phyloP scores from a whole-genome alignment of 2,888 invertebrate species.

The Acrobasis suavella region DNA sequence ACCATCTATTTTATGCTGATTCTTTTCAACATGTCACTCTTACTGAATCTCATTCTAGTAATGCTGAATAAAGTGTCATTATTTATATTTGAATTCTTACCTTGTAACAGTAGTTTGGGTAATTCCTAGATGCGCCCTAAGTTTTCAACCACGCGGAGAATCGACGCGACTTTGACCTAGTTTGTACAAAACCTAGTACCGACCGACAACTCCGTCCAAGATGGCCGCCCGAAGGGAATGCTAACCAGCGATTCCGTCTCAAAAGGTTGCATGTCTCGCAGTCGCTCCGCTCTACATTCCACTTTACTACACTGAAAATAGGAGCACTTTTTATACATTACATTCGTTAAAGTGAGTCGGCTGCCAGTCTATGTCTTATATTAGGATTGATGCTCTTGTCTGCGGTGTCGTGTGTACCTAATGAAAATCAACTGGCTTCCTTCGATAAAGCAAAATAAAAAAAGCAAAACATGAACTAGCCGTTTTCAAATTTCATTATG shows the following conservation, averaged over 20 bases:
- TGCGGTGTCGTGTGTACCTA: slow-evolving; percentile 26
- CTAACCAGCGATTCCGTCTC: slow-evolving; percentile 39
- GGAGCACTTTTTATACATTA: slow-evolving; percentile 23
- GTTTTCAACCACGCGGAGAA: slow-evolving; percentile 53
- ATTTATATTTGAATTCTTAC: background rate
- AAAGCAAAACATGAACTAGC: background rate
- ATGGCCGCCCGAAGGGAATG: slow-evolving; percentile 62
- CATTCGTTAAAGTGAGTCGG: slow-evolving; percentile 14
- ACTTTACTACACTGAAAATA: slow-evolving; percentile 31
- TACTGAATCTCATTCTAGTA: background rate
- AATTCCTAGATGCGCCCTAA: slow-evolving; percentile 36
- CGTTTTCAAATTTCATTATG: background rate
- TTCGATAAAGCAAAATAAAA: slow-evolving; percentile 19
- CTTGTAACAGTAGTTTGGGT: slow-evolving; percentile 24
- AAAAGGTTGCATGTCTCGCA: slow-evolving; percentile 42
- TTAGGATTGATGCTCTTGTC: slow-evolving; percentile 35
- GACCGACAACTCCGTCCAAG: slow-evolving; percentile 51
- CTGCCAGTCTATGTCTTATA: slow-evolving; percentile 25
- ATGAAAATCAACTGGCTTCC: slow-evolving; percentile 36
- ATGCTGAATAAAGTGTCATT: background rate
- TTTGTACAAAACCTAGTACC: slow-evolving; percentile 48
- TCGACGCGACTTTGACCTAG: slow-evolving; percentile 70
- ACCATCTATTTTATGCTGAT: background rate
- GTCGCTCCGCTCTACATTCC: slow-evolving; percentile 32
- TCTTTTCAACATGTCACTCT: background rate